Base-by-base conservation (phyloP, 2,797 vertebrate genomes). In the Scyliorhinus canicula region DNA sequence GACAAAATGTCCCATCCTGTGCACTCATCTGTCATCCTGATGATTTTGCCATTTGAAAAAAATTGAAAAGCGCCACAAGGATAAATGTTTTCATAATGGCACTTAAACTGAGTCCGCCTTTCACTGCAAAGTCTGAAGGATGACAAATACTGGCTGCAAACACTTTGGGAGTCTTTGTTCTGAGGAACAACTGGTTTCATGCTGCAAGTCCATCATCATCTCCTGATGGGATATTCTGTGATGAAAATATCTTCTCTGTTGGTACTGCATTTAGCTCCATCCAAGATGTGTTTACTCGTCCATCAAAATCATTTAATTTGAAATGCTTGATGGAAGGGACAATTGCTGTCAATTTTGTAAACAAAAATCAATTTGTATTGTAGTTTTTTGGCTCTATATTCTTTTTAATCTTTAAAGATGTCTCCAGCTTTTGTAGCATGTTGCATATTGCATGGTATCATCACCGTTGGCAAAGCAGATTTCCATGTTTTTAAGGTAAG, bases 21-120 rank as follows among this genome's bases (percentile, higher is more conserved):
- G 88, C 88, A 65, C 57, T 40, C 88, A 91, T 60, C 57, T 63
- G 86, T 90, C 86, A 63, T 47, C 88, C 40, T 65, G 60, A 65
- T 91, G 88, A 65, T 91, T 91, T 91, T 44, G 21, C 88, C 57
- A 65, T 91, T 91, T 91, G 69, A 60, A 91, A 91, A 91, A 91
- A 91, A 91, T 65, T 65, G 60, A 4, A 65, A 91, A 91, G 60
- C 40, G 26, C 88, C 60, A 44, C n/a, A 40, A 91, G n/a, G n/a
- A 65, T 65, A 91, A 91, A 65, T 91, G 88, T 65, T 65, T 91
- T 91, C 88, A 91, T 91, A 63, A 91, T 91, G 88, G 88, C 88
- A 91, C 88, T 65, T 65, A 12, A 65, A 40, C n/a, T 44, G n/a
- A 63, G 44, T 63, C 60, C 57, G 44, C 57, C 88, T 63, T 91